Conservation (phyloP, 2,113 vertebrate genomes). For the Entomyzon cyanotis region DNA sequence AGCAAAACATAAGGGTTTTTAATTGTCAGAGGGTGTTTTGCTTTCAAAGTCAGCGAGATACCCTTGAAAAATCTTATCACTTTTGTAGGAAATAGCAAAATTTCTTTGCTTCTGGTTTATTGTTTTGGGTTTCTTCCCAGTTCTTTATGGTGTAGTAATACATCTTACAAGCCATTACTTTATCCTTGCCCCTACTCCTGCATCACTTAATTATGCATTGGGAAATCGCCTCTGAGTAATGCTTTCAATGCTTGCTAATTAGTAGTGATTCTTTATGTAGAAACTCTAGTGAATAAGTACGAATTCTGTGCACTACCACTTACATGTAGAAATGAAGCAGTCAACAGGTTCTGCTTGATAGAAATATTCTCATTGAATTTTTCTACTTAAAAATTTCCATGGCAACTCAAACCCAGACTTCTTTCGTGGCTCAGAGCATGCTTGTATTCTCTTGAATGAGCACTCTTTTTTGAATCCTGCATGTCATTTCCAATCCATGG, state of each 20-base stretch:
- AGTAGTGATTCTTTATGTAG: not conserved
- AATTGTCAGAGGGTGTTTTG: not conserved
- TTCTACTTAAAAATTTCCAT: not conserved
- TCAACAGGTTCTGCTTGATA: not conserved
- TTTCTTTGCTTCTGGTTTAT: not conserved
- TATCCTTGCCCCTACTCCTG: not conserved
- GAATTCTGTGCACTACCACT: not conserved
- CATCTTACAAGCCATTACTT: not conserved
- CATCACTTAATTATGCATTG: not conserved
- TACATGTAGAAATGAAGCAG: not conserved
- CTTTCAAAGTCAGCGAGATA: not conserved
- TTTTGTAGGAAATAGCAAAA: not conserved
- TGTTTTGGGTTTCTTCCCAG: not conserved
- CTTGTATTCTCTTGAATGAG: not conserved
- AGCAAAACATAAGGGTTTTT: not conserved
- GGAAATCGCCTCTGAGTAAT: conserved; percentile 10
- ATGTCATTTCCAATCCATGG: not conserved
- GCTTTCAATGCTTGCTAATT: not conserved
- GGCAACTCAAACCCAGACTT: not conserved
- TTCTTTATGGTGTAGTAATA: not conserved
- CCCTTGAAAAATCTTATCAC: not conserved
- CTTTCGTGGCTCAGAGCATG: not conserved
- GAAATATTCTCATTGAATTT: not conserved
- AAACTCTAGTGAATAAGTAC: not conserved
- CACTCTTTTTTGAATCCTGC: not conserved